phyloP scores from a whole-genome alignment of 1,140 invertebrate species.

The Bathynomus jamesi region DNA sequence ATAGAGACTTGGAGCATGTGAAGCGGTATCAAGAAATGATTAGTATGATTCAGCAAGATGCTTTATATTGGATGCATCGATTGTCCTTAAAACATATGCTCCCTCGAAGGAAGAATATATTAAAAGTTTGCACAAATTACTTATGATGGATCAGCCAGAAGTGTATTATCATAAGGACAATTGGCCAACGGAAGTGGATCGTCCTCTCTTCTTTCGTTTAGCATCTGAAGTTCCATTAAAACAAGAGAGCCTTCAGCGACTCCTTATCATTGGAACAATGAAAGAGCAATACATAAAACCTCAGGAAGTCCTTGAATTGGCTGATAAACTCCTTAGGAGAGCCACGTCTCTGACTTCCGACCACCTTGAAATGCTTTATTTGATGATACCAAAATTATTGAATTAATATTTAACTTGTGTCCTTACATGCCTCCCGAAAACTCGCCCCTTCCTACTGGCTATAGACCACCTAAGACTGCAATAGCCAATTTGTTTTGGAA shows the following conservation, averaged over 20 bases:
- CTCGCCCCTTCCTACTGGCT: slow-evolving; percentile 72
- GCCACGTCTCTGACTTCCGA: slow-evolving; percentile 61
- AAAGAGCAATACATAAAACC: slow-evolving; percentile 59
- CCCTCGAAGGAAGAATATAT: slow-evolving; percentile 64
- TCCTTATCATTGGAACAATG: slow-evolving; percentile 73
- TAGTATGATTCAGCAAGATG: slow-evolving; percentile 68
- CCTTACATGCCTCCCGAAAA: slow-evolving; percentile 89
- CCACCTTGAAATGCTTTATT: slow-evolving; percentile 51
- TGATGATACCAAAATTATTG: slow-evolving; percentile 76
- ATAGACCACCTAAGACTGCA: slow-evolving; percentile 78
- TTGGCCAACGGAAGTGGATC: slow-evolving; percentile 85
- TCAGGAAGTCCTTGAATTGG: slow-evolving; percentile 73
- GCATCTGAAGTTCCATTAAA: slow-evolving; percentile 77
- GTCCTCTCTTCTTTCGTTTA: slow-evolving; percentile 65
- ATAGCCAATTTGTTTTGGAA: slow-evolving; percentile 88
- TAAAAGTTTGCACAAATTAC: slow-evolving; percentile 48
- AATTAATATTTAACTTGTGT: slow-evolving; percentile 80
- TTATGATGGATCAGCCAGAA: slow-evolving; percentile 64
- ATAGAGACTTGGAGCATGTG: slow-evolving; percentile 22
- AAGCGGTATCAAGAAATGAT: slow-evolving; percentile 54
- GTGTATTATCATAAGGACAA: slow-evolving; percentile 85
- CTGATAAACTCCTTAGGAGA: slow-evolving; percentile 72
- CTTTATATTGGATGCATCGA: slow-evolving; percentile 77
- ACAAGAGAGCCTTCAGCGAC: slow-evolving; percentile 69
- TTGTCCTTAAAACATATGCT: slow-evolving; percentile 64